These are phyloP conservation scores for Sarcophaga variegata DNA, from an alignment of 2,888 invertebrate species.

Conservation along the genomic window DNA sequence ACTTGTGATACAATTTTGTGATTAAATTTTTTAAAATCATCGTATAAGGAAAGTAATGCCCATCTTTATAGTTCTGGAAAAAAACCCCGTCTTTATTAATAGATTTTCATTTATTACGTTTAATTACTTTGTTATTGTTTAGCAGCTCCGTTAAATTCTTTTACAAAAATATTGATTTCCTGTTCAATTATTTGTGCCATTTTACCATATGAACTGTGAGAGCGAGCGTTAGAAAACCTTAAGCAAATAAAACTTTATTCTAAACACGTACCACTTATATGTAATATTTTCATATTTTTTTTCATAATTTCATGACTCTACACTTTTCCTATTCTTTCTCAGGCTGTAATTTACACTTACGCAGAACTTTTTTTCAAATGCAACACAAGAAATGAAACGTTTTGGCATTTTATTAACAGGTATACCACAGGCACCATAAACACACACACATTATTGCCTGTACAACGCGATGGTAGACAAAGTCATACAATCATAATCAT, in stretches of 20 bases:
- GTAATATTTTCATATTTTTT: constrained; percentile 36
- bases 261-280: constrained; percentile 39
- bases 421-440: neutral
- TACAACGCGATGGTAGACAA: constrained; percentile 15
- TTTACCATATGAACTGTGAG: too few species aligned
- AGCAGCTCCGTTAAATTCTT: constrained; percentile 27
- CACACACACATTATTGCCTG: constrained; percentile 1
- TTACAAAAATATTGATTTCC: constrained; percentile 40
- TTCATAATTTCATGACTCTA: neutral
- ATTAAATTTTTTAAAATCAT: too few species aligned
- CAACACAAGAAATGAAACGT: constrained; percentile 7
- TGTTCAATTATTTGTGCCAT: constrained; percentile 18
- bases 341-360: too few species aligned
- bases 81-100: too few species aligned
- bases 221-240: neutral
- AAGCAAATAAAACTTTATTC: constrained; percentile 10
- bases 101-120: too few species aligned
- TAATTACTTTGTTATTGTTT: too few species aligned
- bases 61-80: too few species aligned
- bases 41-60: too few species aligned
- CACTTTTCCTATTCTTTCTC: too few species aligned
- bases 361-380: too few species aligned
- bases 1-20: too few species aligned
- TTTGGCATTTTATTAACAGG: constrained; percentile 25
- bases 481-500: neutral